These are phyloP conservation scores for Cosmia trapezina DNA, from an alignment of 2,888 invertebrate species.

Conservation along the genomic window DNA sequence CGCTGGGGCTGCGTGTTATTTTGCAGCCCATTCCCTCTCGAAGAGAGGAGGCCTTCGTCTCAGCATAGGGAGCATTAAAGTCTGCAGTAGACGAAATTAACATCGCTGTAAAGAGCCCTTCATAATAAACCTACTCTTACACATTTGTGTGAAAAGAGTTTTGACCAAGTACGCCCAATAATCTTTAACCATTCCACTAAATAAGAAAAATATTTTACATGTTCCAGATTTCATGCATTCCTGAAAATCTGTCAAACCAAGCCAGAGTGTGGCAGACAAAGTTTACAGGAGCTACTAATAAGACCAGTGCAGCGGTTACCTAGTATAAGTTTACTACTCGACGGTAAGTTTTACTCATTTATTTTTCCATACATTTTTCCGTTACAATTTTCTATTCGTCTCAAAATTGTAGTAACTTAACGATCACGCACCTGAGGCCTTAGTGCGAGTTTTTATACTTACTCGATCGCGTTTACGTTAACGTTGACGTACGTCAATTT, in stretches of 20 bases:
- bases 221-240: constrained; percentile 97
- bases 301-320: constrained; percentile 99
- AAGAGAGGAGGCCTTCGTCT: too few relatives aligned
- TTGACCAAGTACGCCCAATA: not conserved
- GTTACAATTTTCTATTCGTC: not conserved
- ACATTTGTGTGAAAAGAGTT: not conserved
- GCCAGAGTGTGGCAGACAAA: constrained; percentile 99
- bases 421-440: not conserved
- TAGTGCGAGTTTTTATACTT: too few relatives aligned
- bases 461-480: too few relatives aligned
- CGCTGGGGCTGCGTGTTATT: too few relatives aligned
- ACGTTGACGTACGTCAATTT: too few relatives aligned
- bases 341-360: constrained; percentile 91
- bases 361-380: not conserved
- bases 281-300: constrained; percentile 98
- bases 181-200: not conserved
- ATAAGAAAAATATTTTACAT: not conserved
- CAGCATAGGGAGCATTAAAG: too few relatives aligned
- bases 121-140: not conserved
- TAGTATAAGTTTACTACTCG: constrained; percentile 97
- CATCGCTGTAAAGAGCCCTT: too few relatives aligned
- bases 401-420: not conserved
- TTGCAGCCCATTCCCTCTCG: too few relatives aligned
- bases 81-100: not conserved
- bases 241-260: constrained; percentile 98